Conservation (phyloP, 2,888 invertebrate genomes). For the Drosophila austrosaltans region DNA sequence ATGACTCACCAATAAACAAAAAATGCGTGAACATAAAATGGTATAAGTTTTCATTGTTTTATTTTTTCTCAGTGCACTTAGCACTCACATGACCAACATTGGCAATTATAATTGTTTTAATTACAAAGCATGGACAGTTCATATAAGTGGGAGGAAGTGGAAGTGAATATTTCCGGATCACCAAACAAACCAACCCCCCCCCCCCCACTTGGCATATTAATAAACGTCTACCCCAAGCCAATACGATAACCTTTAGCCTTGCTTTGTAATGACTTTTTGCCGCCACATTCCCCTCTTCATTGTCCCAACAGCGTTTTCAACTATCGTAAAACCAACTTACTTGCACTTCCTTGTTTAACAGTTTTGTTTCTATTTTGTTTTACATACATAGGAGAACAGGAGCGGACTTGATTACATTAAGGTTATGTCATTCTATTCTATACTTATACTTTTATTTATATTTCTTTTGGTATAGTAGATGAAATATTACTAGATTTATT, state of each 20-base stretch:
- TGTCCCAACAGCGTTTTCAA: conserved; percentile 23
- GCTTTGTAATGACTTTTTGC: conserved; percentile 24
- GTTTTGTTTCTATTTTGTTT: conserved; percentile 22
- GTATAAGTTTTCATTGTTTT: neutral
- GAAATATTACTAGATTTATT: no score
- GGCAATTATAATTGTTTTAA: conserved; percentile 70
- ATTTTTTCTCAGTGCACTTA: conserved; percentile 44
- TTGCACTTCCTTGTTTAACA: conserved; percentile 52
- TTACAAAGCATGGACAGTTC: conserved; percentile 56
- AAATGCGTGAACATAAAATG: conserved; percentile 5
- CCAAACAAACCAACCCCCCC: conserved; percentile 1
- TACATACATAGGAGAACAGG: neutral
- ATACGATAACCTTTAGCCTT: conserved; percentile 62
- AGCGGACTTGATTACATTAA: conserved; percentile 13
- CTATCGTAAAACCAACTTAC: conserved; percentile 14
- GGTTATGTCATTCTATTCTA: no score
- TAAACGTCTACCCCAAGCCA: conserved; percentile 44
- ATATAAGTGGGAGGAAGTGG: conserved; percentile 40
- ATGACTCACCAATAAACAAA: conserved; percentile 27
- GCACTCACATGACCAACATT: conserved; percentile 28
- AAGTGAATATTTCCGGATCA: conserved; percentile 45
- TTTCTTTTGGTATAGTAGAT: no score
- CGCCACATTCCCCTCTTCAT: neutral
- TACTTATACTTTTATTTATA: no score
- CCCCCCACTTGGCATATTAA: conserved; percentile 49